Percentiles rank a stretch among this genome's conserved stretches.
Conservation (phyloP, 2,797 vertebrate species). For the Choloepus didactylus region DNA sequence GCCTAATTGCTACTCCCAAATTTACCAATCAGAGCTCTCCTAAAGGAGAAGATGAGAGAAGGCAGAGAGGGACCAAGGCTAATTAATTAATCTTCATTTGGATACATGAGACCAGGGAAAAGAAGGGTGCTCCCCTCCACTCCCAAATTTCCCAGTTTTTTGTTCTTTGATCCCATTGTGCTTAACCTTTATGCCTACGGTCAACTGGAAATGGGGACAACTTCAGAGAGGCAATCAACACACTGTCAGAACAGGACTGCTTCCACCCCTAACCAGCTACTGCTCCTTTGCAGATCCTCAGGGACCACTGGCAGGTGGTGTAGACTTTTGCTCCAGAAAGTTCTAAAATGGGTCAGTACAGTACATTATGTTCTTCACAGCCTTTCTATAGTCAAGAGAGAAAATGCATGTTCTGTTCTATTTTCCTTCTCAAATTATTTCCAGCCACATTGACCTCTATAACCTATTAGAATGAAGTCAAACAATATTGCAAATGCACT, state of each 20-base stretch:
- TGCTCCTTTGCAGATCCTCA: not conserved
- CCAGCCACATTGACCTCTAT: not conserved
- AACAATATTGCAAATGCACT: not conserved
- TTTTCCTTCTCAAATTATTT: not conserved
- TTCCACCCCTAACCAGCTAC: not conserved
- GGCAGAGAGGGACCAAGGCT: not conserved
- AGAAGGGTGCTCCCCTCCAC: not conserved
- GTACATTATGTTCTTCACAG: not conserved
- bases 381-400: not conserved
- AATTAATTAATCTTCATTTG: not conserved
- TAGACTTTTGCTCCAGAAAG: not conserved
- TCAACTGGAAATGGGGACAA: not conserved
- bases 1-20: no score
- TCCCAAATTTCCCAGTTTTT: not conserved
- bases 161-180: not conserved
- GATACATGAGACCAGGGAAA: not conserved
- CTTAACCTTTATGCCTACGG: no score
- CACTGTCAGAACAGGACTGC: not conserved
- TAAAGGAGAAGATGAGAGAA: not conserved
- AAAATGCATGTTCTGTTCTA: not conserved
- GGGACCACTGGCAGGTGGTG: not conserved
- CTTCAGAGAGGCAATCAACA: no score
- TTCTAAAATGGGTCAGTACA: not conserved
- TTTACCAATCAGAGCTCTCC: not conserved
- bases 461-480: not conserved